These are phyloP conservation scores for Torymus texanus DNA, from an alignment of 2,888 invertebrate species.

Conservation along the genomic window DNA sequence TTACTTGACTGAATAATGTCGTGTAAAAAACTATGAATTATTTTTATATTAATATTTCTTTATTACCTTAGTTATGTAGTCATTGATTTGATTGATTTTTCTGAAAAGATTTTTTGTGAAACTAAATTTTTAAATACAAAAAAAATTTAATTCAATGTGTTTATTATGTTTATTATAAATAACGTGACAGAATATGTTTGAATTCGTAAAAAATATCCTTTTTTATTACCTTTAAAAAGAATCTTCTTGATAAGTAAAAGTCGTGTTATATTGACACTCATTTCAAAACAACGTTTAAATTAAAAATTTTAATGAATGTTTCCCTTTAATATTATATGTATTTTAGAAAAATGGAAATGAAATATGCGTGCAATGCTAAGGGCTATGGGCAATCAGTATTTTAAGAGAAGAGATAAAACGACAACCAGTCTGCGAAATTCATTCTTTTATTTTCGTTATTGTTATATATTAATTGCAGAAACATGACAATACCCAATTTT, in stretches of 20 bases:
- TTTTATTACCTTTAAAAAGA: not conserved
- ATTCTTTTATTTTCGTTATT: conserved; percentile 57
- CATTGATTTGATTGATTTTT: too few species aligned
- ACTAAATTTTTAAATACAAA: too few species aligned
- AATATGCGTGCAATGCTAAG: conserved; percentile 41
- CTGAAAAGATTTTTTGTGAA: too few species aligned
- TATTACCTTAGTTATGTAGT: too few species aligned
- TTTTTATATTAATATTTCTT: too few species aligned
- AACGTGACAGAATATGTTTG: too few species aligned
- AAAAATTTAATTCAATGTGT: too few species aligned
- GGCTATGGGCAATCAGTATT: conserved; percentile 51
- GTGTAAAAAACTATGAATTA: not conserved
- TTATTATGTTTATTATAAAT: too few species aligned
- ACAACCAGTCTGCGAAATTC: conserved; percentile 39
- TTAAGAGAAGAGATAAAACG: conserved; percentile 30
- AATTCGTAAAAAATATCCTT: conserved; percentile 3
- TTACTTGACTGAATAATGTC: conserved; percentile 20
- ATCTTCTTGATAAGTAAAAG: not conserved
- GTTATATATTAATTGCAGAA: conserved; percentile 63
- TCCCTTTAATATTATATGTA: conserved; percentile 22
- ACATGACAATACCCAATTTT: conserved; percentile 68
- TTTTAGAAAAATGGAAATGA: conserved; percentile 10
- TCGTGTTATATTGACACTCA: conserved; percentile 2
- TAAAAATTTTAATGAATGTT: conserved; percentile 31
- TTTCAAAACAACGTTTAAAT: conserved; percentile 11